These are phyloP conservation scores for Pseudochaenichthys georgianus DNA, from an alignment of 2,797 vertebrate genomes.

Conservation along the genomic window DNA sequence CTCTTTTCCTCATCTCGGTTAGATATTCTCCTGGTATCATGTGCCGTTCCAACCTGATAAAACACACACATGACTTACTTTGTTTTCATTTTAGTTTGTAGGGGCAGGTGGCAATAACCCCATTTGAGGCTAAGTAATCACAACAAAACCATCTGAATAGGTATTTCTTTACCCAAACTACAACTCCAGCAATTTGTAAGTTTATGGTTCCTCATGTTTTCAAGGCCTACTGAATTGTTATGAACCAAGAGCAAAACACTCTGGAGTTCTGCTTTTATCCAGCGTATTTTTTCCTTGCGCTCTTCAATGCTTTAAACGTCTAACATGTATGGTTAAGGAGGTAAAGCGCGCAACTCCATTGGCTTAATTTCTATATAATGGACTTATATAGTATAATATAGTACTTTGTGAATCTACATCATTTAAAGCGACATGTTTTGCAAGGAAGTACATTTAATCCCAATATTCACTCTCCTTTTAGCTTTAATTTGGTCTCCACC, in stretches of 20 bases:
- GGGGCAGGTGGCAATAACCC: background rate
- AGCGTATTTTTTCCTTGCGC: background rate
- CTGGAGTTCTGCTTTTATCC: background rate
- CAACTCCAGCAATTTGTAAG: conserved; percentile 15
- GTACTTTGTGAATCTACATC: background rate
- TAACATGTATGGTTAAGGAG: background rate
- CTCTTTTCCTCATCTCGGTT: conserved; percentile 21
- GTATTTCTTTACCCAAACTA: too few species aligned
- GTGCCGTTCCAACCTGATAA: background rate
- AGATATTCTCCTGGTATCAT: conserved; percentile 30
- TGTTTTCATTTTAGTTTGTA: background rate
- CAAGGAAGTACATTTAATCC: background rate
- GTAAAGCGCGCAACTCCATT: background rate
- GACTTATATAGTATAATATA: too few species aligned
- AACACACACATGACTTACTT: background rate
- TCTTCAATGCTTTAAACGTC: background rate
- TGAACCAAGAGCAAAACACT: conserved; percentile 20
- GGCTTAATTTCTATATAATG: too few species aligned
- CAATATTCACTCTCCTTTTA: background rate
- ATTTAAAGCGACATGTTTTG: background rate
- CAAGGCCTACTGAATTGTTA: conserved; percentile 5
- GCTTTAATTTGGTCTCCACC: background rate
- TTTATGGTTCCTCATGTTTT: conserved; percentile 12
- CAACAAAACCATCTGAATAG: background rate
- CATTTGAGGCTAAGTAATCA: background rate